phyloP scores from a whole-genome alignment of 2,113 vertebrate genomes.

The Rhinoptilus africanus region DNA sequence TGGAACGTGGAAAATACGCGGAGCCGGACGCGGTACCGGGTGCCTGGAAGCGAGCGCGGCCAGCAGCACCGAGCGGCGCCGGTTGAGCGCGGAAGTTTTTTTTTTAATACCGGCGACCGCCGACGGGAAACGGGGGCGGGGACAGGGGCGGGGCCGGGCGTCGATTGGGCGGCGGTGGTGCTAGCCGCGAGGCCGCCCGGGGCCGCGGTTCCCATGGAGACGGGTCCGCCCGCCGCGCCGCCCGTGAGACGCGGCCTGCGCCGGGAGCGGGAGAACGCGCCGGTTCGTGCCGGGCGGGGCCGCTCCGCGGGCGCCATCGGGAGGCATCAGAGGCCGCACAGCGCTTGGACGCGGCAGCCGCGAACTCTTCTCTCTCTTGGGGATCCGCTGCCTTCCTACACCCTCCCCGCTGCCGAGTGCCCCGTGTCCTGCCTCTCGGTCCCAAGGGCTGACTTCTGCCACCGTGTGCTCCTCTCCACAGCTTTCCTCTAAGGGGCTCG shows the following conservation, averaged over 20 bases:
- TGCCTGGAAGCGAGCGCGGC: fast-evolving
- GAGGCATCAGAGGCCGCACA: fast-evolving
- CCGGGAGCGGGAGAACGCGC: fast-evolving
- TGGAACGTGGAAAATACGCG: fast-evolving
- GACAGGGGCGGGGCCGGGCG: neutral
- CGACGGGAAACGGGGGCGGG: neutral
- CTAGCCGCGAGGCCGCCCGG: neutral
- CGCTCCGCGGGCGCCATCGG: neutral
- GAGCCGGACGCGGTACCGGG: fast-evolving
- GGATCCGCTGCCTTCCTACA: neutral
- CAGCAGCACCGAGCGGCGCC: neutral
- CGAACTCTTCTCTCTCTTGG: neutral
- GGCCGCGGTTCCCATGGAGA: neutral
- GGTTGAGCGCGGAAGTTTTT: too few species aligned
- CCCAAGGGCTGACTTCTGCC: neutral
- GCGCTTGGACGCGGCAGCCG: neutral
- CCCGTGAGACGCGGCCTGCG: fast-evolving
- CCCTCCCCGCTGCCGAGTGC: neutral
- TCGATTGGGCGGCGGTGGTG: neutral
- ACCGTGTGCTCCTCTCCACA: neutral
- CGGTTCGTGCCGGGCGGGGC: fast-evolving
- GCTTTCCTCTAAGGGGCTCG: neutral
- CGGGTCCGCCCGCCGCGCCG: neutral
- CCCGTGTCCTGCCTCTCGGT: neutral
- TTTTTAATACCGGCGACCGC: too few species aligned